These are phyloP conservation scores for Saxidomus purpurata DNA, from an alignment of 1,140 invertebrate species.

Conservation along the genomic window DNA sequence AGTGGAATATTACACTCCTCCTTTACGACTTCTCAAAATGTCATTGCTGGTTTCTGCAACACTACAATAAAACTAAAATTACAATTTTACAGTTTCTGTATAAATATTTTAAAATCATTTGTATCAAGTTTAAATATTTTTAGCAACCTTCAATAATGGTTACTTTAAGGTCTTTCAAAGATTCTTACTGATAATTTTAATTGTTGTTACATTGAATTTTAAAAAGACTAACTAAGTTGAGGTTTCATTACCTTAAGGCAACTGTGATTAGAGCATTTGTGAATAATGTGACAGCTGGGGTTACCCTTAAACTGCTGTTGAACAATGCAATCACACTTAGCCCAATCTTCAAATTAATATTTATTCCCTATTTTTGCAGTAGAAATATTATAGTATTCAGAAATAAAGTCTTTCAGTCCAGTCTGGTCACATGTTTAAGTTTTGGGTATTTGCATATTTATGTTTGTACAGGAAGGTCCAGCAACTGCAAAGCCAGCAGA, in stretches of 20 bases:
- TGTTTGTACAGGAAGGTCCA: too few species aligned
- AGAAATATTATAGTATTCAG: too few species aligned
- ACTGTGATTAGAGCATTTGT: background rate
- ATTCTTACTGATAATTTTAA: background rate
- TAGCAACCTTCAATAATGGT: background rate
- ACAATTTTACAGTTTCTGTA: background rate
- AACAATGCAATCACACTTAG: background rate
- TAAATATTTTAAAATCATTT: background rate
- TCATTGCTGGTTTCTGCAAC: background rate
- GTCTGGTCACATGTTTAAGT: too few species aligned
- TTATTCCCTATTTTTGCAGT: too few species aligned
- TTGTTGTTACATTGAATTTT: background rate
- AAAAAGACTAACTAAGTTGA: background rate
- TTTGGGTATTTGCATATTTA: too few species aligned
- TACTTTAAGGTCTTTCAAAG: background rate
- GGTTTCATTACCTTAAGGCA: background rate
- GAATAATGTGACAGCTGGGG: too few species aligned
- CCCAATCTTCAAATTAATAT: too few species aligned
- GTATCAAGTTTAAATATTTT: too few species aligned
- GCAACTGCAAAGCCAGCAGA: too few species aligned
- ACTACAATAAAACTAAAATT: background rate
- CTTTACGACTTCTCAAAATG: background rate
- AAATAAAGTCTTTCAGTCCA: too few species aligned
- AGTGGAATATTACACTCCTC: background rate
- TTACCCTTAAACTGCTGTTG: background rate